A percentile compares a stretch with the other conserved stretches of the same genome.
Evolutionary conservation across 2,888 invertebrate genomes (phyloP).

Genomic region (Cryptocephalus primarius): DNA sequence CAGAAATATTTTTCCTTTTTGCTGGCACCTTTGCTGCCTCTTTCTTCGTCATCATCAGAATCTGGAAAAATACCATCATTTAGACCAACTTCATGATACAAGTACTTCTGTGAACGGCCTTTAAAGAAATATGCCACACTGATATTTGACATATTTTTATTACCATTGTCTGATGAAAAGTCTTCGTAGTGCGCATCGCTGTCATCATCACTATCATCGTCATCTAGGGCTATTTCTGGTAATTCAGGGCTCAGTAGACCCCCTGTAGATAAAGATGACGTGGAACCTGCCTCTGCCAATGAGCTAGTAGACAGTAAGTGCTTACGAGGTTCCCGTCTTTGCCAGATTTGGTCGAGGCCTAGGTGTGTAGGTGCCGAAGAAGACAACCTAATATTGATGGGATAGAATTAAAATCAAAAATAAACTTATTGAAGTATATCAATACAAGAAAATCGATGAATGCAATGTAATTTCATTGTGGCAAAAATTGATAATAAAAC

Average conservation of each 20-base stretch:
- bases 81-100: background rate
- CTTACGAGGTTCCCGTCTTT: constrained; percentile 74
- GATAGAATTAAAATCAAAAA: background rate
- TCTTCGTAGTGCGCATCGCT: constrained; percentile 83
- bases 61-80: constrained; percentile 34
- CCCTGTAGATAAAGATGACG: constrained; percentile 70
- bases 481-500: too few relatives aligned
- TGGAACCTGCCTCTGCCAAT: constrained; percentile 73
- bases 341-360: constrained; percentile 76
- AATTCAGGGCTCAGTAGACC: constrained; percentile 76
- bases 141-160: background rate
- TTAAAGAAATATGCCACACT: background rate
- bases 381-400: constrained; percentile 47
- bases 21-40: constrained; percentile 26
- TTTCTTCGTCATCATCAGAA: constrained; percentile 52
- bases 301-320: constrained; percentile 79
- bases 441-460: too few relatives aligned
- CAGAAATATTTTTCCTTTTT: constrained; percentile 88
- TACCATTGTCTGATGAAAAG: constrained; percentile 70
- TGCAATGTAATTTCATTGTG: too few relatives aligned
- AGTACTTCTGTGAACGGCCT: too few relatives aligned
- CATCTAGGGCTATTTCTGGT: constrained; percentile 67
- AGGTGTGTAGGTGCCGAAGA: constrained; percentile 82
- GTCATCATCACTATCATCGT: constrained; percentile 66
- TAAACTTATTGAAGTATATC: background rate